Conservation (phyloP, 2,888 invertebrate species). For the Luperina nickerlii region DNA sequence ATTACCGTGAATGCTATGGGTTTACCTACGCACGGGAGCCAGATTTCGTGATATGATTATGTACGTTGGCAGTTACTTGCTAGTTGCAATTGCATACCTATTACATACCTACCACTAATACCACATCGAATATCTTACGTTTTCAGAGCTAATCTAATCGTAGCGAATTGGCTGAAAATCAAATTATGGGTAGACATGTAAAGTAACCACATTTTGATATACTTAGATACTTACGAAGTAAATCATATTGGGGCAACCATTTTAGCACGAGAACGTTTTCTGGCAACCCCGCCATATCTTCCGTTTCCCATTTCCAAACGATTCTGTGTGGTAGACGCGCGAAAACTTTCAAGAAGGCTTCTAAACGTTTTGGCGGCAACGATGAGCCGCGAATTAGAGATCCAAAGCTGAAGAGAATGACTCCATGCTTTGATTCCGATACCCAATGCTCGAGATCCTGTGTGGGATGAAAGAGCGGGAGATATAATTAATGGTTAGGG, state of each 20-base stretch:
- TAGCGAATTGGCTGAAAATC: conserved; percentile 2
- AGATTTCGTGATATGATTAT: conserved; percentile 23
- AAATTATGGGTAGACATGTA: background rate
- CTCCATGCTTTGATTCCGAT: conserved; percentile 90
- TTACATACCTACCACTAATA: background rate
- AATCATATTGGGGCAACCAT: conserved; percentile 93
- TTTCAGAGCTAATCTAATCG: background rate
- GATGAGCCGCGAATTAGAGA: conserved; percentile 92
- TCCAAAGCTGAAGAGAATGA: conserved; percentile 93
- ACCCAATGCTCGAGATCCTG: conserved; percentile 91
- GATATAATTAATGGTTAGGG: background rate
- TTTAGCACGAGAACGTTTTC: conserved; percentile 90
- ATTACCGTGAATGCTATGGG: conserved; percentile 26
- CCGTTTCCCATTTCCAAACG: conserved; percentile 94
- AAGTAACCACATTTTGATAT: background rate
- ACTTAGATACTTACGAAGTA: conserved; percentile 89
- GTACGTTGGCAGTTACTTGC: background rate
- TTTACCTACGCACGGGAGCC: conserved; percentile 14
- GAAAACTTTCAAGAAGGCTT: conserved; percentile 90
- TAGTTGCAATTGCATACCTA: background rate
- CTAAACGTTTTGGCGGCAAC: conserved; percentile 89
- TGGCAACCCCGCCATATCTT: conserved; percentile 86
- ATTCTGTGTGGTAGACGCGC: conserved; percentile 91
- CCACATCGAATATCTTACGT: background rate
- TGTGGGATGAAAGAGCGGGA: conserved; percentile 2